phyloP scores from a whole-genome alignment of 2,888 invertebrate species.

The Omphaloscelis lunosa region DNA sequence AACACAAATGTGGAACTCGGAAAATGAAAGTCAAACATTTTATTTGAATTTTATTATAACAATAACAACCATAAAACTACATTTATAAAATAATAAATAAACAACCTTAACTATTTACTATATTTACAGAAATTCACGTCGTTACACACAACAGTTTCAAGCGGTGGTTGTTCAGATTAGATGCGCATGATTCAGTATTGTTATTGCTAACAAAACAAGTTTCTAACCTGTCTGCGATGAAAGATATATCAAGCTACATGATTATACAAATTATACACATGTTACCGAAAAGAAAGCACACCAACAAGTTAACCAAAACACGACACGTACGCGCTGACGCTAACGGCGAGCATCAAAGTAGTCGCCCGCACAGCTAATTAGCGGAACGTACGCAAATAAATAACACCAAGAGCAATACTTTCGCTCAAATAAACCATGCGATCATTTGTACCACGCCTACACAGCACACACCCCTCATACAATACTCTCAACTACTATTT shows the following conservation, averaged over 20 bases:
- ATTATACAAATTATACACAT: constrained; percentile 77
- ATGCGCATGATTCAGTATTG: constrained; percentile 48
- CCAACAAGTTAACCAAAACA: constrained; percentile 71
- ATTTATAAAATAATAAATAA: constrained; percentile 85
- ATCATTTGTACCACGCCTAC: constrained; percentile 65
- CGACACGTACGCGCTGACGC: constrained; percentile 66
- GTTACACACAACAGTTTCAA: constrained; percentile 66
- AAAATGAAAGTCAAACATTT: constrained; percentile 58
- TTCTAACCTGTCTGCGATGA: constrained; percentile 61
- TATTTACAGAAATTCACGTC: constrained; percentile 88
- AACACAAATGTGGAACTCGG: constrained; percentile 14
- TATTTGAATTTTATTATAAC: constrained; percentile 75
- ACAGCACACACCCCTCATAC: constrained; percentile 67
- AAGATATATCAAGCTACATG: constrained; percentile 72
- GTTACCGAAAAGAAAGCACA: constrained; percentile 81
- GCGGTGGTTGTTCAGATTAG: constrained; percentile 54
- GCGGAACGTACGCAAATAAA: constrained; percentile 81
- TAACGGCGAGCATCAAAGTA: constrained; percentile 70
- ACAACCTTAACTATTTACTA: constrained; percentile 76
- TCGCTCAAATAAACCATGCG: constrained; percentile 68
- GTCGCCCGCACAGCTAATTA: constrained; percentile 76
- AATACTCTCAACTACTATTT: constrained; percentile 74
- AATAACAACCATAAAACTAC: constrained; percentile 80
- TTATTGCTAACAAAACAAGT: constrained; percentile 65
- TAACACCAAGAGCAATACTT: constrained; percentile 71